These are phyloP conservation scores for Acropternis orthonyx DNA, from an alignment of 2,797 vertebrate species.

Conservation along the genomic window DNA sequence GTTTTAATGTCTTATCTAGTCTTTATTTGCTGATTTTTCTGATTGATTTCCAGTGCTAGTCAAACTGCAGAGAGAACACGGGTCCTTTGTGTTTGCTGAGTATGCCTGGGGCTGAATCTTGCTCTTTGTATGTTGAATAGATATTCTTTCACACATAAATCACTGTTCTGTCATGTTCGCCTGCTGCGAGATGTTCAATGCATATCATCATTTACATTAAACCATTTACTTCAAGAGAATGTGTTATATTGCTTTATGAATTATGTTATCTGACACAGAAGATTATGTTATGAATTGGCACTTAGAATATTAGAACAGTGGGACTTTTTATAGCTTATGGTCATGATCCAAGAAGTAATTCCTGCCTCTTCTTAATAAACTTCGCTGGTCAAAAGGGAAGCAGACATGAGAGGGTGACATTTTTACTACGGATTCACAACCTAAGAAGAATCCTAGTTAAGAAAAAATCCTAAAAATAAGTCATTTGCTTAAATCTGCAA, in stretches of 20 bases:
- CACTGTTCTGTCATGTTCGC: conserved; percentile 9
- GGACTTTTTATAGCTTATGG: conserved; percentile 41
- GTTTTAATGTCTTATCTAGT: not conserved
- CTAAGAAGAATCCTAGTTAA: not conserved
- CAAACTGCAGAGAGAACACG: not conserved
- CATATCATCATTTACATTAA: conserved; percentile 59
- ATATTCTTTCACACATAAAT: conserved; percentile 20
- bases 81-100: not conserved
- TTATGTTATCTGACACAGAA: conserved; percentile 53
- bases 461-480: not conserved
- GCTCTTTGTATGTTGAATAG: not conserved
- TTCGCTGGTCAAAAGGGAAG: not conserved
- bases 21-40: not conserved
- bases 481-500: not conserved
- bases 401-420: not conserved
- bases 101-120: not conserved
- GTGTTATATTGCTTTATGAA: conserved; percentile 51
- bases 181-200: conserved; percentile 33
- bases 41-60: not conserved
- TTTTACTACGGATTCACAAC: not conserved
- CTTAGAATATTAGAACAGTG: conserved; percentile 44
- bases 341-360: conserved; percentile 36
- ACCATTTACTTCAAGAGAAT: conserved; percentile 43
- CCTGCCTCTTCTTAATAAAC: conserved; percentile 7
- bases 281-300: conserved; percentile 61